Evolutionary conservation across 1,140 invertebrate genomes (phyloP), one percentile per base, ranked within the genome.

Genomic region (Tetramorium alpestre): DNA sequence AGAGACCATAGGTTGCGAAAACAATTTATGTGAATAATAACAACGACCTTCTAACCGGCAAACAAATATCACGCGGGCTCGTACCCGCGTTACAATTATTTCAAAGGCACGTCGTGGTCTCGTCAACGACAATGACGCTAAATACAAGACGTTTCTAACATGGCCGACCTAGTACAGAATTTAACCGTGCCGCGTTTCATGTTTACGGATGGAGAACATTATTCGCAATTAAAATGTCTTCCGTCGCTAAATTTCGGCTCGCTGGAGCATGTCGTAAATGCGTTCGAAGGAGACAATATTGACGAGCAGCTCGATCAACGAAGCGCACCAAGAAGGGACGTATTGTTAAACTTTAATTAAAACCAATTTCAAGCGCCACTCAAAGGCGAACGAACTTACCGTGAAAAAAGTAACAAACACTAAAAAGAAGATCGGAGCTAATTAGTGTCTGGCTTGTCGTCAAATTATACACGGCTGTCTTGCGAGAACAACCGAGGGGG

Each of bases 341-440:
- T 81, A 90, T 91, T 91, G 87, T 92, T 86, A 78, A 67, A 86
- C 86, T 78, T 91, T 91, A 92, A 92, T 92, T 90, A 91, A 90
- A 90, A 90, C 88, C 86, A 87, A 92, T 90, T 92, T 90, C 87
- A 69, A 62, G 58, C 28, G 67, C 58, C 67, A 75, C 67, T 88
- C 70, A 54, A 86, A 89, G 85, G 38, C 33, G 62, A 85, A 56
- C 51, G 88, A 73, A 86, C 88, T 91, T 80, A 84, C 82, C 67
- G 60, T 58, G 81, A 87, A 90, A 90, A 87, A 84, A 84, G 80
- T 84, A 75, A 84, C 54, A 60, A n/a, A 73, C 41, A 25, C 28
- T 75, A 75, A 84, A 84, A 90, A 81, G 49, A 38, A 85, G 80
- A 87, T 80, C 58, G 56, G 64, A 85, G 90, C 69, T 92, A 92